Percentiles rank a stretch among this genome's conserved stretches.
Conservation (phyloP, 64 coral and sea anemone genomes). For the Anthopleura sola region DNA sequence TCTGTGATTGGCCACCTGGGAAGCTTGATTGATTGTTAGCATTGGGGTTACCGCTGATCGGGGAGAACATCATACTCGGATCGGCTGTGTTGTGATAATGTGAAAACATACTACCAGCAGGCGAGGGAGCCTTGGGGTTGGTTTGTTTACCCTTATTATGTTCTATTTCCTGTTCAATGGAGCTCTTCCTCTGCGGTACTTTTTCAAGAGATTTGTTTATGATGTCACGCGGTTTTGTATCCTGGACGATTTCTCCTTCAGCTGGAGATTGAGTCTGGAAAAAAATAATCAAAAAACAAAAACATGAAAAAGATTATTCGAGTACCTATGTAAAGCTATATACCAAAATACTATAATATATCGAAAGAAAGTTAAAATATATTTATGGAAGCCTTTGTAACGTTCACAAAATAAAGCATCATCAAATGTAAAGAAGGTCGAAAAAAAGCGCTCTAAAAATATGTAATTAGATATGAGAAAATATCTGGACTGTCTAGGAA, state of each 20-base stretch:
- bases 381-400: no score
- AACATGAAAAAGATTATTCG: no score
- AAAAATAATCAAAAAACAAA: background rate
- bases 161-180: background rate
- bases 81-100: slow-evolving; percentile 21
- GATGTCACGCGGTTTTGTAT: background rate
- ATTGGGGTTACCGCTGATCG: slow-evolving; percentile 47
- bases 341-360: no score
- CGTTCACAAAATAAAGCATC: no score
- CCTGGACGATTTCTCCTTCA: background rate
- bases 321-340: background rate
- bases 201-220: background rate
- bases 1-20: slow-evolving; percentile 5
- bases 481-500: no score
- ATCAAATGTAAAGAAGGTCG: no score
- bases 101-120: background rate
- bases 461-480: no score
- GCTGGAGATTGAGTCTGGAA: background rate
- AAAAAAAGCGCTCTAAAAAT: no score
- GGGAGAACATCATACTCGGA: slow-evolving; percentile 46
- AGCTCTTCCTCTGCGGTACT: background rate
- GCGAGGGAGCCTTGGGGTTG: slow-evolving; percentile 33
- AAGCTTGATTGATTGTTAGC: background rate
- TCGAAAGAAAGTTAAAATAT: no score
- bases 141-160: background rate